Conservation (phyloP, 64 coral and sea anemone species). For the Stichodactyla mertensii region DNA sequence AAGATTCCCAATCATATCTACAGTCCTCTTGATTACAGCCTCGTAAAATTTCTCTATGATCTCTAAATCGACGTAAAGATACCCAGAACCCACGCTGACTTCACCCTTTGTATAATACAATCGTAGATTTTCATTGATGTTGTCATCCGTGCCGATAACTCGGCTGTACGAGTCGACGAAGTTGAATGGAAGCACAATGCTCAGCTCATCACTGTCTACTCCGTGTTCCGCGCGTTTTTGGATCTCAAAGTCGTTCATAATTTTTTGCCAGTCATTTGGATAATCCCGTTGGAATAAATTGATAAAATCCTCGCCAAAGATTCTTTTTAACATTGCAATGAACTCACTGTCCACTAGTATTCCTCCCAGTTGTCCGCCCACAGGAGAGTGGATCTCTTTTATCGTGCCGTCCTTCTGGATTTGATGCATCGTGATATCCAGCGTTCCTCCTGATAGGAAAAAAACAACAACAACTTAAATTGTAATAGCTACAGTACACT, state of each 20-base stretch:
- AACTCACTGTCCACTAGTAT: slow-evolving; percentile 65
- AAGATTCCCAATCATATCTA: slow-evolving; percentile 32
- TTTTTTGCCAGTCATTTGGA: slow-evolving; percentile 79
- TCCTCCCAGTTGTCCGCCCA: slow-evolving; percentile 55
- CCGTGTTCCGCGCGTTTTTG: slow-evolving; percentile 67
- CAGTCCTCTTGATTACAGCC: slow-evolving; percentile 45
- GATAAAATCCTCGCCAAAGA: slow-evolving; percentile 59
- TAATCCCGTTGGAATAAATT: slow-evolving; percentile 49
- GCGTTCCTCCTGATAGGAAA: slow-evolving; percentile 40
- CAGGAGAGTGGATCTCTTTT: slow-evolving; percentile 65
- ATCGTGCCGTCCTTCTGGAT: slow-evolving; percentile 60
- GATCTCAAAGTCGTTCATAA: slow-evolving; percentile 81
- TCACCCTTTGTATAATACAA: slow-evolving; percentile 27
- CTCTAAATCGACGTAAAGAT: slow-evolving; percentile 45
- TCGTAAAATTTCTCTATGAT: slow-evolving; percentile 35
- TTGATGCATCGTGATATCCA: slow-evolving; percentile 67
- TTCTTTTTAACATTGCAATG: slow-evolving; percentile 33
- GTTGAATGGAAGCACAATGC: slow-evolving; percentile 61
- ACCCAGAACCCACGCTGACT: slow-evolving; percentile 45
- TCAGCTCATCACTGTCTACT: slow-evolving; percentile 61
- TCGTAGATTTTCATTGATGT: slow-evolving; percentile 35
- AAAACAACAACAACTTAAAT: background rate
- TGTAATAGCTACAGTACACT: background rate
- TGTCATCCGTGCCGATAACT: slow-evolving; percentile 46
- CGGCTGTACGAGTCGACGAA: slow-evolving; percentile 53